phyloP scores from a whole-genome alignment of 2,797 vertebrate genomes.

The Sciaenops ocellatus region DNA sequence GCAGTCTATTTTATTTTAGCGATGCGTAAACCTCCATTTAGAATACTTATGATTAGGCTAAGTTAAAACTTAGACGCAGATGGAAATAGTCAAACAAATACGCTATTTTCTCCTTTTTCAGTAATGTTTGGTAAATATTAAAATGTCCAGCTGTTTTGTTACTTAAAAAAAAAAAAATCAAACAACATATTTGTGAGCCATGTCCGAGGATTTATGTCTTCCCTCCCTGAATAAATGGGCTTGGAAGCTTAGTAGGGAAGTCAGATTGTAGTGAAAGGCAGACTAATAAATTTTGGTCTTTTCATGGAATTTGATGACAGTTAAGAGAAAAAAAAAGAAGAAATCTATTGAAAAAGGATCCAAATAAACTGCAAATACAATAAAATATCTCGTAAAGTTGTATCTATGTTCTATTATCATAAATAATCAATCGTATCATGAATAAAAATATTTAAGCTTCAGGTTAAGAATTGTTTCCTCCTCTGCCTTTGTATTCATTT shows the following conservation, averaged over 20 bases:
- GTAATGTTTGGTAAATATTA: neutral
- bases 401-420: conserved; percentile 62
- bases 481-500: conserved; percentile 58
- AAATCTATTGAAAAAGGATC: neutral
- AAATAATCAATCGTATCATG: conserved; percentile 65
- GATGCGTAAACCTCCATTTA: neutral
- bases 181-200: neutral
- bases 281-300: neutral
- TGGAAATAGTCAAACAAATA: neutral
- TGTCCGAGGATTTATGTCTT: neutral
- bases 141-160: neutral
- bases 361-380: conserved; percentile 11
- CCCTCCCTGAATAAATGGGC: neutral
- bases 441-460: conserved; percentile 60
- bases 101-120: neutral
- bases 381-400: conserved; percentile 9
- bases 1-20: neutral
- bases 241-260: neutral
- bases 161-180: no score
- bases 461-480: conserved; percentile 56
- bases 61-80: no score
- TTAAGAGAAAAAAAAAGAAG: neutral
- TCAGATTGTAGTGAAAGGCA: neutral
- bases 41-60: neutral
- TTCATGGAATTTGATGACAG: neutral